Evolutionary conservation across 2,888 invertebrate genomes (phyloP).

Genomic region (Brenthis ino): DNA sequence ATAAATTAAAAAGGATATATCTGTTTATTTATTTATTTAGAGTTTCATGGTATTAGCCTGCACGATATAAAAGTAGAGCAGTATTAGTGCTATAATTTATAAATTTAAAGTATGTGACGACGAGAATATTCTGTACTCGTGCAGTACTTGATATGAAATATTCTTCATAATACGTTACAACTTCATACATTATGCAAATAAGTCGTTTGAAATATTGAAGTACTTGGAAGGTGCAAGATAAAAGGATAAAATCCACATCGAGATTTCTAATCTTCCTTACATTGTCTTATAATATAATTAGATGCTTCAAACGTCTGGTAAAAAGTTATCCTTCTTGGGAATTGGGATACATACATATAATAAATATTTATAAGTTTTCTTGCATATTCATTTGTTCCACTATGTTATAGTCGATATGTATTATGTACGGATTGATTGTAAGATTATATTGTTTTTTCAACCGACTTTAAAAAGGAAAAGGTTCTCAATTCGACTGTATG

Average conservation of each 20-base stretch:
- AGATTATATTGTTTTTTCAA: no score
- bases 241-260: neutral
- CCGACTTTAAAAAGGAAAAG: no score
- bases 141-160: neutral
- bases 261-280: conserved; percentile 14
- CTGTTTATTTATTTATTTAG: no score
- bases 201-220: conserved; percentile 1
- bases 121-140: no score
- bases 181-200: conserved; percentile 4
- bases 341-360: neutral
- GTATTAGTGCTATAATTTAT: neutral
- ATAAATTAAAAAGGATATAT: no score
- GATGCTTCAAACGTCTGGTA: neutral
- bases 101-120: neutral
- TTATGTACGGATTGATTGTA: no score
- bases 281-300: conserved; percentile 14
- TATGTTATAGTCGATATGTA: no score
- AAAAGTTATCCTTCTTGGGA: neutral
- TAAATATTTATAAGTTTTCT: neutral
- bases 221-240: neutral
- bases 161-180: conserved; percentile 7
- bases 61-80: neutral
- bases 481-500: no score
- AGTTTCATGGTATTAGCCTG: no score
- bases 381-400: no score